Evolutionary conservation across 2,113 vertebrate genomes (phyloP).

Genomic region (Lagenorhynchus albirostris): DNA sequence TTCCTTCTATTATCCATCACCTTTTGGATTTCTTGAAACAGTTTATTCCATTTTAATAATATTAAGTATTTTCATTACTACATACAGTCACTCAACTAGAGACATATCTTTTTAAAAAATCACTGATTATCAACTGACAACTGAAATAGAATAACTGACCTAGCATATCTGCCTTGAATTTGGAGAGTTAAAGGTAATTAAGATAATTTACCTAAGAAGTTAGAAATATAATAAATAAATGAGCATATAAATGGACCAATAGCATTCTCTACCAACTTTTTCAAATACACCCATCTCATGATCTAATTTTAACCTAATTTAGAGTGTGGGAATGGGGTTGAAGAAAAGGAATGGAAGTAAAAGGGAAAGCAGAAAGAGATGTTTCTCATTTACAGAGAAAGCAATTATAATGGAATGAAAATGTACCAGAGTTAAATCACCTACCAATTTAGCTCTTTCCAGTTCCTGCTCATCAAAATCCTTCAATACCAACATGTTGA

Average conservation of each 20-base stretch:
- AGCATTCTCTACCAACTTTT: not conserved
- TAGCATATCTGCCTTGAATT: not conserved
- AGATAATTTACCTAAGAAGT: not conserved
- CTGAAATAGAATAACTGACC: not conserved
- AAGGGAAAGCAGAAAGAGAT: not conserved
- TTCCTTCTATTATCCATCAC: not conserved
- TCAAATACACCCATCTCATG: not conserved
- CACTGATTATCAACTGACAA: not conserved
- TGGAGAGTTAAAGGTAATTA: not conserved
- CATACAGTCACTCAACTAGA: not conserved
- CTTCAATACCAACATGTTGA: not conserved
- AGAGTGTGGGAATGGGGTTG: fast-evolving
- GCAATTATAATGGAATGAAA: not conserved
- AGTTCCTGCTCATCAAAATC: not conserved
- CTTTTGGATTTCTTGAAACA: not conserved
- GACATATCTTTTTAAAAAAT: not conserved
- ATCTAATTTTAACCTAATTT: not conserved
- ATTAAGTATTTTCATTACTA: not conserved
- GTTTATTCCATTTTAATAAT: not conserved
- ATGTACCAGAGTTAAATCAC: not conserved
- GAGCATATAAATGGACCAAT: not conserved
- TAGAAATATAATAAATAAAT: not conserved
- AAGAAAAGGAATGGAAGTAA: not conserved
- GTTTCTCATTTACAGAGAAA: not conserved
- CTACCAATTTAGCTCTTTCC: not conserved